Evolutionary conservation across 2,113 vertebrate genomes (phyloP).

Genomic region (Phylloscopus trochilus): DNA sequence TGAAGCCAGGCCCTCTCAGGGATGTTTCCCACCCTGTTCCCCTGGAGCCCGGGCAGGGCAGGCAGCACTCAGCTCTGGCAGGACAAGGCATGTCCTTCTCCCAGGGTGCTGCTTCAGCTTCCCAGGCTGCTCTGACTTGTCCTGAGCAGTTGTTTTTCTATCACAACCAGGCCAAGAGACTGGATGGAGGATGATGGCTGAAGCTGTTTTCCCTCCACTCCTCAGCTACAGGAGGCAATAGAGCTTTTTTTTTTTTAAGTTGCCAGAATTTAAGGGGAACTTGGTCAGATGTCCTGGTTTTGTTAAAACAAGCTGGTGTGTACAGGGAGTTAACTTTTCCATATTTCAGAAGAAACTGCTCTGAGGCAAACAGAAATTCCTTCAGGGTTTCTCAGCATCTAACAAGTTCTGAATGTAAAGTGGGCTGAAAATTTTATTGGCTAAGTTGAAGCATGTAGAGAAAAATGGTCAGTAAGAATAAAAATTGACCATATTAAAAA

Average conservation of each 20-base stretch:
- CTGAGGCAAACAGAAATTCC: background rate
- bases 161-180: background rate
- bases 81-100: background rate
- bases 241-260: background rate
- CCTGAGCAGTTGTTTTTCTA: background rate
- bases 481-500: background rate
- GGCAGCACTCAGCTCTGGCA: background rate
- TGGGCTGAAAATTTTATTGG: background rate
- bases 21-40: background rate
- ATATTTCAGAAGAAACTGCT: background rate
- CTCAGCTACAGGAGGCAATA: background rate
- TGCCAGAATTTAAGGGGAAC: background rate
- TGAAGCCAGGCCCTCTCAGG: background rate
- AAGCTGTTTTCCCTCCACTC: background rate
- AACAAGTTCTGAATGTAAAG: background rate
- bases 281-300: background rate
- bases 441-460: background rate
- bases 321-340: background rate
- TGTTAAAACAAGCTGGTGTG: background rate
- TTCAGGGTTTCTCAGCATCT: background rate
- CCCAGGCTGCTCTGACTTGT: background rate
- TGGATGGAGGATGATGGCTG: background rate
- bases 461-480: background rate
- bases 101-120: background rate
- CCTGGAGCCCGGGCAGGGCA: background rate